phyloP scores from a whole-genome alignment of 2,113 vertebrate species.

The Alectura lathami region DNA sequence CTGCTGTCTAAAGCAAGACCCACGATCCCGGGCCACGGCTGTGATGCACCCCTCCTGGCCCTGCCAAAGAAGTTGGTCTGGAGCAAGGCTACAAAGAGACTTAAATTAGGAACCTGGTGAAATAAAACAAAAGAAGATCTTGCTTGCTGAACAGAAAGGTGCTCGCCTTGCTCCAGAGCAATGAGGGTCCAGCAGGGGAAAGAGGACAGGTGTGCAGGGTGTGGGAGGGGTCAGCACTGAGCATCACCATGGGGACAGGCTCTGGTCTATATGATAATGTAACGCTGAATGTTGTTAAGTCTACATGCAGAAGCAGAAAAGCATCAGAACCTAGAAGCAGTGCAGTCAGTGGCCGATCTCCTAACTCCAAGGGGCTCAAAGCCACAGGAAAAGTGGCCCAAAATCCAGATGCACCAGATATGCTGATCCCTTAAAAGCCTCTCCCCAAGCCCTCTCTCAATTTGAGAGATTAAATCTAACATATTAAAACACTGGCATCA shows the following conservation, averaged over 20 bases:
- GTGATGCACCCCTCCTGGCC: slow-evolving; percentile 39
- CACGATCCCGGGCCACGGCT: neutral
- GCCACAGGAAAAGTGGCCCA: neutral
- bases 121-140: neutral
- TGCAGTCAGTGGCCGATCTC: neutral
- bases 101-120: slow-evolving; percentile 24
- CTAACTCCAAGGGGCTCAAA: neutral
- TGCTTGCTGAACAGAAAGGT: neutral
- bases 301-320: neutral
- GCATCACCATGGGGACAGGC: accelerated
- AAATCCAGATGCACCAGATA: neutral
- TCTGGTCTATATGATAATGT: neutral
- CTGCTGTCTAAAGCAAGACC: slow-evolving; percentile 36
- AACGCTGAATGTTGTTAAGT: neutral
- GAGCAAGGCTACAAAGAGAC: slow-evolving; percentile 40
- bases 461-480: neutral
- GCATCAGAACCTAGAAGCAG: neutral
- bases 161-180: neutral
- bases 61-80: slow-evolving; percentile 78
- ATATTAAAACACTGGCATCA: neutral
- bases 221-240: accelerated
- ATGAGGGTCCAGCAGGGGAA: neutral
- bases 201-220: neutral
- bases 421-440: neutral
- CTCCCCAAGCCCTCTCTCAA: neutral